These are phyloP conservation scores for Copidosoma floridanum DNA, from an alignment of 1,140 invertebrate genomes.

Conservation along the genomic window DNA sequence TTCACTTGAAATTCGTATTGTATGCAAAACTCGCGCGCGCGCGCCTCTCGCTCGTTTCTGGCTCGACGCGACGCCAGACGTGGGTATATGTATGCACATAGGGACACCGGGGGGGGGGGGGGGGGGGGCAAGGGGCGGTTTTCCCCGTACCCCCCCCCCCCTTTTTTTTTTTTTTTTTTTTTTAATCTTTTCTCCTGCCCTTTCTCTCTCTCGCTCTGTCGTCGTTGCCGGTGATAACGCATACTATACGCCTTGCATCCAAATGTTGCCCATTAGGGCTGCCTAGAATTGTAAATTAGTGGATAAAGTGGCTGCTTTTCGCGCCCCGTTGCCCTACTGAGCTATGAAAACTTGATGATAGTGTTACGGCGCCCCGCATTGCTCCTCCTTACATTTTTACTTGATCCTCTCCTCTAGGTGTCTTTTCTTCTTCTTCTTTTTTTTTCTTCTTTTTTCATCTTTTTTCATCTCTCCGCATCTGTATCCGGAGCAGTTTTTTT, in stretches of 20 bases:
- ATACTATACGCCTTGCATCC: constrained; percentile 24
- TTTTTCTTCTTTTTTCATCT: not conserved
- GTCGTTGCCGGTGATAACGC: constrained; percentile 20
- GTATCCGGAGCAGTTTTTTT: too few species aligned
- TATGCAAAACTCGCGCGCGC: constrained; percentile 18
- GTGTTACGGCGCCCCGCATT: not conserved
- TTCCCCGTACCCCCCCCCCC: constrained; percentile 6
- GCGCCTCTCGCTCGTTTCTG: too few species aligned
- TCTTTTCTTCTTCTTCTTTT: not conserved
- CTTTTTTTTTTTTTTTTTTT: constrained; percentile 1
- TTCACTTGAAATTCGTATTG: constrained; percentile 29
- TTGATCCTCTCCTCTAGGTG: too few species aligned
- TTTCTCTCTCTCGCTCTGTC: not conserved
- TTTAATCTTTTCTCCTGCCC: not conserved
- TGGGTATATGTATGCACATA: too few species aligned
- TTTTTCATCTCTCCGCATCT: not conserved
- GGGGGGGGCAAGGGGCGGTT: constrained; percentile 10
- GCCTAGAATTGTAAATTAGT: constrained; percentile 36
- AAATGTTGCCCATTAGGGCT: constrained; percentile 20
- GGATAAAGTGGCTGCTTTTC: constrained; percentile 8
- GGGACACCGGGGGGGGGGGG: not conserved
- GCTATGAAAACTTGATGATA: constrained; percentile 2
- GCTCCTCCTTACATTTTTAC: too few species aligned
- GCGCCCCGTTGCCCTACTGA: not conserved
- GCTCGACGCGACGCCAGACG: too few species aligned